A percentile compares a stretch with the other conserved stretches of the same genome.
Conservation (phyloP, 2,113 vertebrate species). For the Vicugna pacos region DNA sequence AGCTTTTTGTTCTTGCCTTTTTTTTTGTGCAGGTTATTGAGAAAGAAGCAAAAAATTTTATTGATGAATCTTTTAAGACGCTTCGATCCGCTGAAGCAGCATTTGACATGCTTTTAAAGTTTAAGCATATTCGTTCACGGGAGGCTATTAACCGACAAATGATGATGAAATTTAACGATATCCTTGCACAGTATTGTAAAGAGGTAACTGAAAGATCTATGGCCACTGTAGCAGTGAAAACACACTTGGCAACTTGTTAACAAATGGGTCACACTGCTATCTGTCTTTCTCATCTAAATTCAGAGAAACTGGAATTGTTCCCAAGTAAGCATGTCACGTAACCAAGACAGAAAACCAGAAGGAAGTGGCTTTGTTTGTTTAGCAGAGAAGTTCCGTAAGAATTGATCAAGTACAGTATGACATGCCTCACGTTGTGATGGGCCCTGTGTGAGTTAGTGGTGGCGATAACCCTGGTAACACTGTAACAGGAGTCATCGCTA, state of each 20-base stretch:
- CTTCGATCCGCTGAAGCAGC: conserved; percentile 94
- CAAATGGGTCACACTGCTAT: accelerated
- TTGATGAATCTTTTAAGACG: conserved; percentile 94
- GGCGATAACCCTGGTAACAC: too few relatives aligned
- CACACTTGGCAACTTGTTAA: neutral
- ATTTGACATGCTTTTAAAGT: conserved; percentile 95
- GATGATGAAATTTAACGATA: conserved; percentile 93
- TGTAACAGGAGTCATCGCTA: neutral
- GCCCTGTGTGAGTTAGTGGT: neutral
- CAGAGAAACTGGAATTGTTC: neutral
- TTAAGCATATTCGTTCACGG: conserved; percentile 91
- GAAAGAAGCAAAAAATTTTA: conserved; percentile 92
- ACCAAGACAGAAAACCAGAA: neutral
- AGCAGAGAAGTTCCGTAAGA: neutral
- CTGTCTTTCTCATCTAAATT: neutral
- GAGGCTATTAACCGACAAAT: conserved; percentile 92
- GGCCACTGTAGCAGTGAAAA: neutral
- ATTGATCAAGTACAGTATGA: accelerated
- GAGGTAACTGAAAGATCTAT: conserved; percentile 87
- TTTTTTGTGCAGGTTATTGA: conserved; percentile 91
- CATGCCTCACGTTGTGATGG: accelerated
- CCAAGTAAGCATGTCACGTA: accelerated
- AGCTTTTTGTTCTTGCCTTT: neutral
- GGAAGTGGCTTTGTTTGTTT: neutral
- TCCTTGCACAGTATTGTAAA: conserved; percentile 93